Evolutionary conservation across 2,113 vertebrate species (phyloP).

Genomic region (Gymnarchus niloticus): DNA sequence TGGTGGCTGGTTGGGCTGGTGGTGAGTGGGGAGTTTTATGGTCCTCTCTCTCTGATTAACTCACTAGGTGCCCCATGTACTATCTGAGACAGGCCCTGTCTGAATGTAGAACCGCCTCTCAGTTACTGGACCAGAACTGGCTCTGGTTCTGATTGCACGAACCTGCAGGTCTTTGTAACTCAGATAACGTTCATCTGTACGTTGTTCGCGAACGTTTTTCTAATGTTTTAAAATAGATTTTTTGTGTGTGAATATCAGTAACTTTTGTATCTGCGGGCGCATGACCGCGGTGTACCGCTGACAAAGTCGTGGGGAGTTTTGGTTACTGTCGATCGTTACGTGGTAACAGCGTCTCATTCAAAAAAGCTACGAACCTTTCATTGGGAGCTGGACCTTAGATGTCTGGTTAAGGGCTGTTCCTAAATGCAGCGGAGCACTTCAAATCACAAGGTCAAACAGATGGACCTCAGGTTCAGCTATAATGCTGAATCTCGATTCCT

Average conservation of each 20-base stretch:
- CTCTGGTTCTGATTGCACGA: background rate
- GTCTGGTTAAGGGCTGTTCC: background rate
- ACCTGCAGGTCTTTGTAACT: background rate
- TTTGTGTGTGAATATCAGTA: background rate
- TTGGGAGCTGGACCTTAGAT: background rate
- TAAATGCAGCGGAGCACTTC: background rate
- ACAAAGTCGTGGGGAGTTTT: no score
- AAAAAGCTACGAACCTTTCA: background rate
- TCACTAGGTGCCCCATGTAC: no score
- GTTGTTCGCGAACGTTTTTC: background rate
- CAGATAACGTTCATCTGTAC: background rate
- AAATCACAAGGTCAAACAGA: background rate
- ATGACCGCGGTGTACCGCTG: no score
- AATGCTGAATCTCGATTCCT: background rate
- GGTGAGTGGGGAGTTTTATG: no score
- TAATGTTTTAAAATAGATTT: background rate
- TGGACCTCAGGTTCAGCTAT: background rate
- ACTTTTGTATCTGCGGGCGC: no score
- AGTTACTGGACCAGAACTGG: background rate
- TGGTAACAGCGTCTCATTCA: background rate
- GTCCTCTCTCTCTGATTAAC: no score
- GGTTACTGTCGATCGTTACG: no score
- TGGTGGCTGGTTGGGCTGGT: background rate
- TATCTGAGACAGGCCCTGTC: no score
- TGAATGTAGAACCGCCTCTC: no score